These are phyloP conservation scores for Seriola aureovittata DNA, from an alignment of 2,113 vertebrate genomes.

Conservation along the genomic window DNA sequence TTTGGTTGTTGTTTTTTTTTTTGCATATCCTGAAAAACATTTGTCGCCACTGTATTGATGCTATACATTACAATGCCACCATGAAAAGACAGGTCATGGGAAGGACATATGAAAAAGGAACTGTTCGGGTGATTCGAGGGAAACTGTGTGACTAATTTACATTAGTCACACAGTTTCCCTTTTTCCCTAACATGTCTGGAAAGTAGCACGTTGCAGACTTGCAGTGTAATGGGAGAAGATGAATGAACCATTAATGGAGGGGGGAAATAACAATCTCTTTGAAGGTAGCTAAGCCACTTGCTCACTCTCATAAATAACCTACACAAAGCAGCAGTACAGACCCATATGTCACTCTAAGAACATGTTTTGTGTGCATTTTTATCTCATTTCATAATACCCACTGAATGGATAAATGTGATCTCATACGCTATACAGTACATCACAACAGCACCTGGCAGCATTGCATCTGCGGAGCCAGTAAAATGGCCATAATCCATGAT, in stretches of 20 bases:
- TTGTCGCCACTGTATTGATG: neutral
- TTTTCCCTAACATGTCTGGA: constrained; percentile 28
- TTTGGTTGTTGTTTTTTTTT: neutral
- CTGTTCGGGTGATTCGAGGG: neutral
- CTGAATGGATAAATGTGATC: constrained; percentile 33
- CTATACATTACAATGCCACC: neutral
- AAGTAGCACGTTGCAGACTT: constrained; percentile 12
- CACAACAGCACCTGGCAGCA: constrained; percentile 25
- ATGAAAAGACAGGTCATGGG: constrained; percentile 4
- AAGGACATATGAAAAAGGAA: constrained; percentile 38
- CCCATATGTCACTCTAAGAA: constrained; percentile 23
- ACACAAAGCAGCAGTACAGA: constrained; percentile 39
- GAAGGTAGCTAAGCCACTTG: constrained; percentile 22
- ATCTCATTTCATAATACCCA: constrained; percentile 39
- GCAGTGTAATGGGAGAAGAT: constrained; percentile 48
- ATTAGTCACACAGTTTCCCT: constrained; percentile 43
- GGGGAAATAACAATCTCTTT: constrained; percentile 35
- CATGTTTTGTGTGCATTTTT: constrained; percentile 40
- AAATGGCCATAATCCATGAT: constrained; percentile 50
- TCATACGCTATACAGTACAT: constrained; percentile 15
- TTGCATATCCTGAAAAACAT: neutral
- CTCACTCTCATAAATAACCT: constrained; percentile 56
- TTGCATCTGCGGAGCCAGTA: constrained; percentile 28
- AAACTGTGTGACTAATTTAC: constrained; percentile 46
- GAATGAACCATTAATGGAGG: constrained; percentile 45